Evolutionary conservation across 2,888 invertebrate genomes (phyloP).

Genomic region (Ophion costatus): DNA sequence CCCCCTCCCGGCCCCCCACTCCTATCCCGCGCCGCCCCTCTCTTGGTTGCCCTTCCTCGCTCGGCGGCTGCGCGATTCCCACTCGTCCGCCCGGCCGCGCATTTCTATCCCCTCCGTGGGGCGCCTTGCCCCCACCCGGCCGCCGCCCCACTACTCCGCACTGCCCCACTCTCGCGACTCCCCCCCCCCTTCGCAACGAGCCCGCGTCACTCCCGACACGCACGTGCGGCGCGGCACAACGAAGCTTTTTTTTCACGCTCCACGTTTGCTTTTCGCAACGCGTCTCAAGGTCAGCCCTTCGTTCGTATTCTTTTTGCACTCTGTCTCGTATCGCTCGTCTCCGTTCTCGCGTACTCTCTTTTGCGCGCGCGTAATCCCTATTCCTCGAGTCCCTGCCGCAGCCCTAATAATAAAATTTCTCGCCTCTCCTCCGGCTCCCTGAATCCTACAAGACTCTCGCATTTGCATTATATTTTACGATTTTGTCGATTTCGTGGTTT

Average conservation of each 20-base stretch:
- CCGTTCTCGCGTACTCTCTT: conserved; percentile 38
- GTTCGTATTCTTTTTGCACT: not conserved
- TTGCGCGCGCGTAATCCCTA: not conserved
- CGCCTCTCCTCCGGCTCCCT: conserved; percentile 41
- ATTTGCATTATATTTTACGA: conserved; percentile 70
- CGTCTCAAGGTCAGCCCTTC: no score
- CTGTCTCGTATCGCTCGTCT: not conserved
- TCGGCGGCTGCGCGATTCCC: not conserved
- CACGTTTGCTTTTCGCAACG: no score
- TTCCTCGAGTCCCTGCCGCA: conserved; percentile 10
- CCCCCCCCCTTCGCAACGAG: not conserved
- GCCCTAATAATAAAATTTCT: conserved; percentile 23
- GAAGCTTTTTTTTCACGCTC: no score
- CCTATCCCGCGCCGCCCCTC: no score
- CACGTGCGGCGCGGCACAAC: no score
- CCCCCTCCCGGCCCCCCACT: conserved; percentile 42
- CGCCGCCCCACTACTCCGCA: not conserved
- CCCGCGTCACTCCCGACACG: not conserved
- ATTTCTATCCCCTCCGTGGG: not conserved
- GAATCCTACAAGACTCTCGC: conserved; percentile 23
- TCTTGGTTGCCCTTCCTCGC: no score
- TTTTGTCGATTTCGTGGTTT: conserved; percentile 60
- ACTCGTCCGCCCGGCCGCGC: not conserved
- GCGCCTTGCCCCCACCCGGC: not conserved
- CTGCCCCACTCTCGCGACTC: not conserved